phyloP scores from a whole-genome alignment of 2,888 invertebrate genomes.

The Bugulina stolonifera region DNA sequence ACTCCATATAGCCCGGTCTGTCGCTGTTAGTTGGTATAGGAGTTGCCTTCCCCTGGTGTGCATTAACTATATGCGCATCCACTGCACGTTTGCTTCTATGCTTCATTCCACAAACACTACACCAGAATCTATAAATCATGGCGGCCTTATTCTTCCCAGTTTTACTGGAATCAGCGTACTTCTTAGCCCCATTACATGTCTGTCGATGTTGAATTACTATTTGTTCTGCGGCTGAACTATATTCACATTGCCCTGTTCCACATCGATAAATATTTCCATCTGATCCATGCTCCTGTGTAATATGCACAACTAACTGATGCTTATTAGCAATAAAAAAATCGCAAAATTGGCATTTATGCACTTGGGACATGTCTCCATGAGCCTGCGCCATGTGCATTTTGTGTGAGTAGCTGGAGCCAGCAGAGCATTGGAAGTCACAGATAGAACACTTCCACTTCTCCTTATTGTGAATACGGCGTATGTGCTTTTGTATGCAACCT shows the following conservation, averaged over 20 bases:
- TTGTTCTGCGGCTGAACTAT: neutral
- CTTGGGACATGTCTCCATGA: neutral
- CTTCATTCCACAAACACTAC: neutral
- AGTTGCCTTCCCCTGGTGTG: neutral
- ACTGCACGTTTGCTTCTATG: neutral
- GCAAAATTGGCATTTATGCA: neutral
- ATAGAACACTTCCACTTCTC: neutral
- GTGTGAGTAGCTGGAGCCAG: neutral
- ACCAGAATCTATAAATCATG: neutral
- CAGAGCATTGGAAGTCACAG: neutral
- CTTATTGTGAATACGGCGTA: neutral
- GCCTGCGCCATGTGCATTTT: neutral
- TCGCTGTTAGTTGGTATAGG: neutral
- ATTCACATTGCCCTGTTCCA: neutral
- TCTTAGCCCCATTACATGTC: neutral
- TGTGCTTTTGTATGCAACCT: neutral
- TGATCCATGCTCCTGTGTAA: neutral
- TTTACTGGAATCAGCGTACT: neutral
- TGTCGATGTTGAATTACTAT: neutral
- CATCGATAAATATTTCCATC: neutral
- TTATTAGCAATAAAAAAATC: neutral
- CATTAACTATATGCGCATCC: neutral
- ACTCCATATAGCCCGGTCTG: neutral
- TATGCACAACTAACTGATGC: neutral
- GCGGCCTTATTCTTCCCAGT: neutral